Base-by-base conservation (phyloP, 2,888 invertebrate species). In the Antitype chi region DNA sequence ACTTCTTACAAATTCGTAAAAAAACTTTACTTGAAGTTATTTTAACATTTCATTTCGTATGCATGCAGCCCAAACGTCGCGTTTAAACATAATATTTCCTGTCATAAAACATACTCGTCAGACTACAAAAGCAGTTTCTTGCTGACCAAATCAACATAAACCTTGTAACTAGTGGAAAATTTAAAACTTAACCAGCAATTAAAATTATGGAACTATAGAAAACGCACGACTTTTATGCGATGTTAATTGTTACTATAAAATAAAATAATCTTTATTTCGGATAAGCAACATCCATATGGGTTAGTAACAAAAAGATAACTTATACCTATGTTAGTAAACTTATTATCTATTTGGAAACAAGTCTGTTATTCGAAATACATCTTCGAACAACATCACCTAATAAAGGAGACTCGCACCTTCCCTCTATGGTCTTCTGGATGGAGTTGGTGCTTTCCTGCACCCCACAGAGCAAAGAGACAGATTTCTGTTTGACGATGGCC, bases 131-230 rank as follows among this genome's bases (percentile, higher is more conserved):
- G 74, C 43, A 62, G 76, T 78, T 73, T 83, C 55, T 76, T 74
- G 52, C 69, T 72, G 66, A 68, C 83, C 74, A 76, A 76, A 78
- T 76, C 72, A 76, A 85, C 81, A 82, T 82, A 64, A 82, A 73
- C 86, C 84, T 83, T 83, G 81, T 76, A 73, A 76, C 49, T 43
- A 69, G 80, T 71, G 77, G 80, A 84, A 78, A 78, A 74, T 70
- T 85, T 78, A 15, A 62, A 13, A 55, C 75, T 49, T 71, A 64
- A 69, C 57, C 13, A 13, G 62, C 32, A 38, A 80, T 69, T 75
- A 68, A 73, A 77, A 80, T 72, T n/a, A 75, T 69, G 55, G 52
- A 66, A 57, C n/a, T 76, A 43, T 60, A 80, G 59, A 55, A 71
- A 71, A 43, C 47, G 15, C 59, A 63, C 43, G 68, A 70, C 7